Evolutionary conservation across 2,113 vertebrate genomes (phyloP).

Genomic region (Platanista minor): DNA sequence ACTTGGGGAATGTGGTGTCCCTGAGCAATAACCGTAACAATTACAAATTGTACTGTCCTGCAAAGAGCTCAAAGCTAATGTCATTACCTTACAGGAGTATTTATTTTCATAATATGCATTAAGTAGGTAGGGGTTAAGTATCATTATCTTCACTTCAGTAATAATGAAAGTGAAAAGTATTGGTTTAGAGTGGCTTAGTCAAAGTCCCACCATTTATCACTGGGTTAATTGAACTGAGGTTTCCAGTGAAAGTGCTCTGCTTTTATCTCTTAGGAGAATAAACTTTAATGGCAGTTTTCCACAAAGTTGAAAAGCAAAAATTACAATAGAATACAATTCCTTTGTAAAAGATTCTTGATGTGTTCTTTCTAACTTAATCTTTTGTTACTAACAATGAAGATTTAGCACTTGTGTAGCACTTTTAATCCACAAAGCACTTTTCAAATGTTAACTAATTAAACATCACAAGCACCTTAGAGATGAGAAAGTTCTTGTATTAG

Average conservation of each 20-base stretch:
- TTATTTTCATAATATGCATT: constrained; percentile 28
- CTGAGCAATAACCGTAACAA: background rate
- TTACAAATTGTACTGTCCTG: background rate
- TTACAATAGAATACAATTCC: constrained; percentile 63
- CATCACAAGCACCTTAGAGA: constrained; percentile 54
- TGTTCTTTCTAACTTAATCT: constrained; percentile 64
- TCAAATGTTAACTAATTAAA: constrained; percentile 73
- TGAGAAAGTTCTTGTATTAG: constrained; percentile 53
- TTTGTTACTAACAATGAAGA: constrained; percentile 71
- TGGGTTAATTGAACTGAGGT: constrained; percentile 12
- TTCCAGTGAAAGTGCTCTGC: constrained; percentile 27
- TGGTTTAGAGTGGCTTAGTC: constrained; percentile 33
- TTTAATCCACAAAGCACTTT: constrained; percentile 64
- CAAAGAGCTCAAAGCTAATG: background rate
- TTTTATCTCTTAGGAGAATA: constrained; percentile 58
- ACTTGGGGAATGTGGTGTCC: background rate
- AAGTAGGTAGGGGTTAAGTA: background rate
- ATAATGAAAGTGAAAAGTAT: constrained; percentile 29
- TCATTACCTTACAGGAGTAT: background rate
- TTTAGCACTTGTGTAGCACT: constrained; percentile 58
- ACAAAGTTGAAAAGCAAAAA: constrained; percentile 56
- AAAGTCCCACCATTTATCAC: constrained; percentile 21
- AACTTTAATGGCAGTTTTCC: constrained; percentile 59
- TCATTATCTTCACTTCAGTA: constrained; percentile 15
- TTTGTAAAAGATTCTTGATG: constrained; percentile 63